phyloP scores from a whole-genome alignment of 2,888 invertebrate species.

The Dynastes maya region DNA sequence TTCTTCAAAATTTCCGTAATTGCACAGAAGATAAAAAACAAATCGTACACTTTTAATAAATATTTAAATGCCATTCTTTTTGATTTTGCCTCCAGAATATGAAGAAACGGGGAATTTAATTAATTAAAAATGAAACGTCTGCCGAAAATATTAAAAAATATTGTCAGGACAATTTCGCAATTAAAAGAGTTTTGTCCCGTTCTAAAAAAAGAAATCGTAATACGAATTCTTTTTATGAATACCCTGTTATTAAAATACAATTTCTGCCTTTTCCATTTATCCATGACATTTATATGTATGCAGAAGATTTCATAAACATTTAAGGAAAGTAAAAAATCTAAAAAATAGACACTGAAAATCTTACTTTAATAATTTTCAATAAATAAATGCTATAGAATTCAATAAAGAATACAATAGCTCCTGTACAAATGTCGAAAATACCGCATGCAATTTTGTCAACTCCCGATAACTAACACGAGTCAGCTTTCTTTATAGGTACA shows the following conservation, averaged over 20 bases:
- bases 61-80: neutral
- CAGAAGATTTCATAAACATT: no score
- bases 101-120: neutral
- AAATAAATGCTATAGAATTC: no score
- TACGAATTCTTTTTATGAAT: neutral
- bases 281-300: no score
- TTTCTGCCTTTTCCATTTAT: no score
- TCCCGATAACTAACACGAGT: conserved; percentile 24
- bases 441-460: conserved; percentile 24
- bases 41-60: conserved; percentile 1
- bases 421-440: neutral
- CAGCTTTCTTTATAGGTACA: conserved; percentile 6
- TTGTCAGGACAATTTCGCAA: conserved; percentile 10
- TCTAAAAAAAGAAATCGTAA: neutral
- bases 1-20: neutral
- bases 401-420: no score
- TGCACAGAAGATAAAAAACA: neutral
- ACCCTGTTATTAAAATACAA: neutral
- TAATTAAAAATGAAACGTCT: conserved; percentile 5
- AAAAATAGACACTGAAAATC: no score
- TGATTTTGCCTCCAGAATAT: neutral
- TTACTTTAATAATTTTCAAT: no score
- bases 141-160: conserved; percentile 15
- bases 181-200: neutral
- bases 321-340: no score